A percentile compares a stretch with the other conserved stretches of the same genome.
These are phyloP conservation scores for Phodopus roborovskii DNA, from an alignment of 2,113 vertebrate genomes.

Conservation along the genomic window DNA sequence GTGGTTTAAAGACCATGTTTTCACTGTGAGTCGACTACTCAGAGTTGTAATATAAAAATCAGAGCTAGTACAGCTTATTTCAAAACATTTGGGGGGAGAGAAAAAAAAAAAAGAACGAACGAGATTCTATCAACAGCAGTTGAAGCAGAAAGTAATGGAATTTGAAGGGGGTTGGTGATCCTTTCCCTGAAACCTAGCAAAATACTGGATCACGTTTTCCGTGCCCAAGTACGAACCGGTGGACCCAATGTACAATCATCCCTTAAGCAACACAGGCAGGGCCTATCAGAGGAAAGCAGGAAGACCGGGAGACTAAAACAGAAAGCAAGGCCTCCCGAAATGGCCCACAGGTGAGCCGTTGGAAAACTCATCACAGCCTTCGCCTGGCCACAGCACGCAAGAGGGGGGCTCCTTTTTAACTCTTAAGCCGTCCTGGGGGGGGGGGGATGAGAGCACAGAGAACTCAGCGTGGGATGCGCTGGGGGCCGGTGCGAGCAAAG, in stretches of 20 bases:
- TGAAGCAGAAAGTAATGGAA: neutral
- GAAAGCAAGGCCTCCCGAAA: neutral
- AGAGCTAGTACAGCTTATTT: neutral
- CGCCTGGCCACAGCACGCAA: neutral
- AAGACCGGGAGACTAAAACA: neutral
- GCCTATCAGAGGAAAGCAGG: neutral
- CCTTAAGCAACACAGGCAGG: neutral
- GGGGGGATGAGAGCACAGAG: neutral
- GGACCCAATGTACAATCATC: neutral
- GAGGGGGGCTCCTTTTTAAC: neutral
- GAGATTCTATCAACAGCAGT: neutral
- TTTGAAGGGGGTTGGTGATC: neutral
- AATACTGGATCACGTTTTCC: conserved; percentile 1
- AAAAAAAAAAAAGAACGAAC: too few relatives aligned
- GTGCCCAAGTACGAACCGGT: conserved; percentile 10
- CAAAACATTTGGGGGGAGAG: neutral
- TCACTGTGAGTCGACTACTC: neutral
- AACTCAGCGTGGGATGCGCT: neutral
- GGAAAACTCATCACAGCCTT: neutral
- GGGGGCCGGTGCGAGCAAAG: neutral
- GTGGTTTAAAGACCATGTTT: neutral
- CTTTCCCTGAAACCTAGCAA: neutral
- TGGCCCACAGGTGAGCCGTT: neutral
- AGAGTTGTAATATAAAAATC: neutral
- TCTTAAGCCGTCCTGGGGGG: neutral